Evolutionary conservation across 2,888 invertebrate species (phyloP).

Genomic region (Apomyelois bistriatella): DNA sequence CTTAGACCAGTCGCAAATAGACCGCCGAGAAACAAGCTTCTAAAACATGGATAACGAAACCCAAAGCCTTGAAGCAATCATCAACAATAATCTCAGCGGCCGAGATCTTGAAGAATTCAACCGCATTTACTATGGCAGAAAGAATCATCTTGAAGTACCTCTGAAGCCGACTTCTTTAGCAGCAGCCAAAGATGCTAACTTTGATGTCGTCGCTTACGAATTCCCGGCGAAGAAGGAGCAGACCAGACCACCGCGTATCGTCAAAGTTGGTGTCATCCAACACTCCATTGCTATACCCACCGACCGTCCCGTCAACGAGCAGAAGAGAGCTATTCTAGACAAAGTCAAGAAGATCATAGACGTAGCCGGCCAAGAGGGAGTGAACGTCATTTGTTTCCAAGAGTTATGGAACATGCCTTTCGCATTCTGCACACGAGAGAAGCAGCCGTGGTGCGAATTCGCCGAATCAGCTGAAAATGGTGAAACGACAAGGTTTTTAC

Average conservation of each 20-base stretch:
- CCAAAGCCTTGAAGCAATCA: constrained; percentile 61
- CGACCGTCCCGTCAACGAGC: constrained; percentile 86
- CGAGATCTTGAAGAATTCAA: constrained; percentile 70
- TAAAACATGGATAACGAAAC: constrained; percentile 62
- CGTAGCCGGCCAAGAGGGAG: constrained; percentile 89
- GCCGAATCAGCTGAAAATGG: constrained; percentile 96
- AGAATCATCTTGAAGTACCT: constrained; percentile 55
- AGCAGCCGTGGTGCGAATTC: constrained; percentile 98
- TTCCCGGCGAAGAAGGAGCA: constrained; percentile 71
- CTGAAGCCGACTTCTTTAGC: constrained; percentile 70
- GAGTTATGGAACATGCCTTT: constrained; percentile 99
- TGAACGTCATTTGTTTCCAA: constrained; percentile 96
- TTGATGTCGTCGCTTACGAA: constrained; percentile 67
- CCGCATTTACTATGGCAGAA: constrained; percentile 67
- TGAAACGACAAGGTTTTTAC: constrained; percentile 90
- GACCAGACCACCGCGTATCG: constrained; percentile 84
- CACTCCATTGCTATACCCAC: constrained; percentile 91
- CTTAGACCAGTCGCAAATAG: constrained; percentile 25
- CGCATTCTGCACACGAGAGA: constrained; percentile 98
- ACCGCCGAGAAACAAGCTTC: constrained; percentile 23
- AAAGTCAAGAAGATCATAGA: constrained; percentile 89
- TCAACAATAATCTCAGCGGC: constrained; percentile 64
- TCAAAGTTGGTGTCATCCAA: constrained; percentile 94
- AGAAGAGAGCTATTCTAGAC: constrained; percentile 89
- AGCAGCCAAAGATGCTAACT: constrained; percentile 80